Evolutionary conservation across 2,797 vertebrate species (phyloP).

Genomic region (Siniperca undulata): DNA sequence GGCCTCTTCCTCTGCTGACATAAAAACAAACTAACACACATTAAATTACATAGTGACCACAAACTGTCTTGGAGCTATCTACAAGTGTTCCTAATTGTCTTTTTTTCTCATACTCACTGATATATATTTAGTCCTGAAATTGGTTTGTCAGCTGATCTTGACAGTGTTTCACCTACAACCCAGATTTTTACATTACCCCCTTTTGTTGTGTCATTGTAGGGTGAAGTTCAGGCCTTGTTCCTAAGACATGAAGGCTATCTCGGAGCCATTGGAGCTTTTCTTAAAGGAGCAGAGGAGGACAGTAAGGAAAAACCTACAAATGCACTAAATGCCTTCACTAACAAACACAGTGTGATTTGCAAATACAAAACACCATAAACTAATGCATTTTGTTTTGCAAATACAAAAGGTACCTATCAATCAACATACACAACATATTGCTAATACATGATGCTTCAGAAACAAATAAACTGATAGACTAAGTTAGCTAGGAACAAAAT

Average conservation of each 20-base stretch:
- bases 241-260: slow-evolving; percentile 98
- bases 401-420: too few species aligned
- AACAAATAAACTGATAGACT: too few species aligned
- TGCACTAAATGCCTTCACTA: too few species aligned
- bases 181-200: not conserved
- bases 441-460: too few species aligned
- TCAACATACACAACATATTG: too few species aligned
- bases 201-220: slow-evolving; percentile 80
- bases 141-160: not conserved
- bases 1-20: not conserved
- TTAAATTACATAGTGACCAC: not conserved
- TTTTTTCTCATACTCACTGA: not conserved
- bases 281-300: slow-evolving; percentile 98
- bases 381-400: too few species aligned
- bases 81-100: not conserved
- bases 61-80: not conserved
- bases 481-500: too few species aligned
- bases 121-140: not conserved
- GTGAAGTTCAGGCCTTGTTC: slow-evolving; percentile 98
- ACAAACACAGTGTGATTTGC: too few species aligned
- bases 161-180: not conserved
- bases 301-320: slow-evolving; percentile 87
- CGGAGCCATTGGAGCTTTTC: slow-evolving; percentile 96
- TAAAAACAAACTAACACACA: not conserved
- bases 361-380: too few species aligned